These are phyloP conservation scores for Mesembrinibis cayennensis DNA, from an alignment of 2,113 vertebrate species.

Conservation along the genomic window DNA sequence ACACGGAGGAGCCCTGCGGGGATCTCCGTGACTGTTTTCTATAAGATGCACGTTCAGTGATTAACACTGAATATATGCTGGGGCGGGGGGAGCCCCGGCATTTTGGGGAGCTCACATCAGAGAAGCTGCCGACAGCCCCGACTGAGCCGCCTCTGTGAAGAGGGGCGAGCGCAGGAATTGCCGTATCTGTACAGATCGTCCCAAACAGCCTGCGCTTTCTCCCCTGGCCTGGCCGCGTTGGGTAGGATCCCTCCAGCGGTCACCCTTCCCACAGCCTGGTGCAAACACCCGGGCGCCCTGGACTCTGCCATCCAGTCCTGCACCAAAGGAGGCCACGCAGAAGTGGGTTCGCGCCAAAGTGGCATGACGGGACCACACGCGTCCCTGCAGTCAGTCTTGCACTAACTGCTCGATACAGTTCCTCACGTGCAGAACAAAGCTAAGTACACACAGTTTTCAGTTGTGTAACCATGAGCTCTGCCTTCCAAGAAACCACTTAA, in stretches of 20 bases:
- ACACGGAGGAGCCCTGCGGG: background rate
- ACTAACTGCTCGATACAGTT: rapidly evolving
- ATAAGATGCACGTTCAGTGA: rapidly evolving
- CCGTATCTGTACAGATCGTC: rapidly evolving
- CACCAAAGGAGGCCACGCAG: background rate
- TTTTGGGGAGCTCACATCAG: background rate
- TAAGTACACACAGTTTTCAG: background rate
- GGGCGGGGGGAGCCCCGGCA: too few relatives aligned
- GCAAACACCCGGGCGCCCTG: background rate
- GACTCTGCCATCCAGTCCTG: background rate
- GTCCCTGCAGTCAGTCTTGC: background rate
- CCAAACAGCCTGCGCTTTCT: background rate
- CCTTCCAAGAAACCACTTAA: background rate
- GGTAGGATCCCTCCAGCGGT: background rate
- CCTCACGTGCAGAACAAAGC: background rate
- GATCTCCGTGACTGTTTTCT: background rate
- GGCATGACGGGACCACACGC: rapidly evolving
- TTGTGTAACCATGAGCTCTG: background rate
- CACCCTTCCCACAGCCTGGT: background rate
- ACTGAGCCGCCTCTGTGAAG: too few relatives aligned
- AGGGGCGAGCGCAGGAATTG: rapidly evolving
- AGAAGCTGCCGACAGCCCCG: rapidly evolving
- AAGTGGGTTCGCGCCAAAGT: rapidly evolving
- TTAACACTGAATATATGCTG: too few relatives aligned
- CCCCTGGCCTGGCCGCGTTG: too few relatives aligned